Evolutionary conservation across 2,113 vertebrate species (phyloP).

Genomic region (Sphyrna mokarran): DNA sequence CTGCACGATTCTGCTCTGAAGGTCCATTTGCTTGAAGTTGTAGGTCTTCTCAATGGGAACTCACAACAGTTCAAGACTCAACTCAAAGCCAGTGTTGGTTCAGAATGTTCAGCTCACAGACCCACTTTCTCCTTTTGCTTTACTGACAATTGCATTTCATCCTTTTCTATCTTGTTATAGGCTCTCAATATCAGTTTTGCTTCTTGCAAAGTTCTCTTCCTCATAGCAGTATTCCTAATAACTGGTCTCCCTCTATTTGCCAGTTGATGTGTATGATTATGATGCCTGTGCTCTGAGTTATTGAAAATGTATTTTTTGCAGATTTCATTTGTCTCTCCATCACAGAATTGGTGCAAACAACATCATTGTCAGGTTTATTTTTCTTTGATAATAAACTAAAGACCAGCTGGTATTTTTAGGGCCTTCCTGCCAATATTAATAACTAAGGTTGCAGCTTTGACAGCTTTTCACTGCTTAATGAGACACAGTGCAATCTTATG

Average conservation of each 20-base stretch:
- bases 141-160: neutral
- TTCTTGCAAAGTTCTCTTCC: neutral
- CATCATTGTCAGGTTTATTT: neutral
- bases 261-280: conserved; percentile 11
- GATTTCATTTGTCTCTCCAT: conserved; percentile 6
- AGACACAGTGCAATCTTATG: conserved; percentile 19
- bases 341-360: conserved; percentile 12
- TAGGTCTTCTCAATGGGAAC: neutral
- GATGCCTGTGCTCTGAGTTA: neutral
- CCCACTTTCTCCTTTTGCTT: neutral
- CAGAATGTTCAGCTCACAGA: neutral
- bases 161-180: neutral
- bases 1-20: neutral
- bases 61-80: neutral
- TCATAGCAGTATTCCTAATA: neutral
- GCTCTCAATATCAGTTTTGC: neutral
- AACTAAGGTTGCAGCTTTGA: neutral
- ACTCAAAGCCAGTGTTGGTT: neutral
- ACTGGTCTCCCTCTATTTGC: neutral
- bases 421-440: conserved; percentile 18
- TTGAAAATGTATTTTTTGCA: conserved; percentile 23
- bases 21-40: neutral
- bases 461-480: conserved; percentile 27
- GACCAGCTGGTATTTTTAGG: neutral
- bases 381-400: conserved; percentile 19